A percentile compares a stretch with the other conserved stretches of the same genome.
These are phyloP conservation scores for Piaya cayana DNA, from an alignment of 2,113 vertebrate genomes.

Conservation along the genomic window DNA sequence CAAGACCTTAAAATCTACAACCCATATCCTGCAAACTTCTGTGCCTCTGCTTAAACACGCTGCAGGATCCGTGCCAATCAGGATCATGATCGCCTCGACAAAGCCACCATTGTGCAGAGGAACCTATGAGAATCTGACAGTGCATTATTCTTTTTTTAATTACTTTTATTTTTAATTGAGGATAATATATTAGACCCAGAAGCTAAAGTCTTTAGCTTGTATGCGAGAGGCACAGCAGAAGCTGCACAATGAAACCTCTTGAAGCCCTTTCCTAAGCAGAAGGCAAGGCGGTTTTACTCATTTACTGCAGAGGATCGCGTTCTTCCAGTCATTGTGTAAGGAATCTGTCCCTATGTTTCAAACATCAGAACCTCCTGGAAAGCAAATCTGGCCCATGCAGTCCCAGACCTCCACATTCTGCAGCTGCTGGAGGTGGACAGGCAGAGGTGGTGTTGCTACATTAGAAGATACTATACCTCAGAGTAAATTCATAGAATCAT, in stretches of 20 bases:
- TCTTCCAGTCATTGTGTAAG: neutral
- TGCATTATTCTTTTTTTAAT: neutral
- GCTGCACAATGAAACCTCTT: neutral
- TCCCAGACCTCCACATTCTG: neutral
- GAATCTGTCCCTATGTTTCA: neutral
- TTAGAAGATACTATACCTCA: neutral
- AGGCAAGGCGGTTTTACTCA: neutral
- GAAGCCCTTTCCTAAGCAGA: neutral
- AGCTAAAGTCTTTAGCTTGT: neutral
- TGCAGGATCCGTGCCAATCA: neutral
- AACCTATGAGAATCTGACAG: neutral
- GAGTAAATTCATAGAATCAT: neutral
- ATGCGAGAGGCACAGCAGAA: neutral
- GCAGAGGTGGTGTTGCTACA: neutral
- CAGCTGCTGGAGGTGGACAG: neutral
- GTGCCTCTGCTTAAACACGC: fast-evolving
- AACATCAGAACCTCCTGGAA: neutral
- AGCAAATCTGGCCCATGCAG: neutral
- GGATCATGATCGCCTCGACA: neutral
- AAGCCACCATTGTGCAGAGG: neutral
- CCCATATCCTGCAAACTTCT: neutral
- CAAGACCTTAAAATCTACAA: neutral
- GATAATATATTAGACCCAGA: neutral
- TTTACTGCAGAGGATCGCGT: neutral
- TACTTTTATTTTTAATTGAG: neutral